These are phyloP conservation scores for Chamaea fasciata DNA, from an alignment of 2,113 vertebrate genomes.

Conservation along the genomic window DNA sequence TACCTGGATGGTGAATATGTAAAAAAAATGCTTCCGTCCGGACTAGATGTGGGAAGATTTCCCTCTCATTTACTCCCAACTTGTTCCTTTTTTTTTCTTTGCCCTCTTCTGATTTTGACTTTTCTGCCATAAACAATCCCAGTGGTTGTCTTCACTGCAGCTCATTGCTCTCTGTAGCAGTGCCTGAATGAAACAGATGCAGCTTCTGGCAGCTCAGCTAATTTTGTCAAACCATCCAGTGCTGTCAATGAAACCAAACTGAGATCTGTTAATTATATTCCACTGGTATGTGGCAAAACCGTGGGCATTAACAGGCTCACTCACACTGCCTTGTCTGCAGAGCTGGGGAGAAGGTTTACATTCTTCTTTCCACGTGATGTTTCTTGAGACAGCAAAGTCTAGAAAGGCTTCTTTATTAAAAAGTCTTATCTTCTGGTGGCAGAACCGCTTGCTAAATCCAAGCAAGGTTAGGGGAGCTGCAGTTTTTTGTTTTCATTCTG, in stretches of 20 bases:
- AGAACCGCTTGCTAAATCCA: not conserved
- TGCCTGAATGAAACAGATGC: conserved; percentile 34
- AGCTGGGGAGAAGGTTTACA: not conserved
- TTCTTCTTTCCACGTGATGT: not conserved
- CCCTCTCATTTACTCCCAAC: not conserved
- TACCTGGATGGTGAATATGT: fast-evolving
- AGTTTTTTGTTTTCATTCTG: not conserved
- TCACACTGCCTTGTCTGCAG: not conserved
- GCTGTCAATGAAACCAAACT: conserved; percentile 16
- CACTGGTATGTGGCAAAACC: not conserved
- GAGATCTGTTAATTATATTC: conserved; percentile 19
- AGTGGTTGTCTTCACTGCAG: not conserved
- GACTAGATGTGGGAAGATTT: not conserved
- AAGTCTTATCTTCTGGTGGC: not conserved
- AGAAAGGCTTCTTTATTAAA: not conserved
- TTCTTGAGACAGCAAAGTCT: not conserved
- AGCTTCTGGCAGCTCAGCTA: conserved; percentile 6
- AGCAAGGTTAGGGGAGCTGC: not conserved
- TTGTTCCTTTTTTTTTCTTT: not conserved
- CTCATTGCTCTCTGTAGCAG: not conserved
- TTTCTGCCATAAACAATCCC: not conserved
- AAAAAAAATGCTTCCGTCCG: not conserved
- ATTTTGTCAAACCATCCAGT: not conserved
- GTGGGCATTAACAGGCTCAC: not conserved
- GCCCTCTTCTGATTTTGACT: not conserved